Evolutionary conservation across 2,113 vertebrate genomes (phyloP), one percentile per base, ranked within the genome.

Genomic region (Dasyprocta punctata): DNA sequence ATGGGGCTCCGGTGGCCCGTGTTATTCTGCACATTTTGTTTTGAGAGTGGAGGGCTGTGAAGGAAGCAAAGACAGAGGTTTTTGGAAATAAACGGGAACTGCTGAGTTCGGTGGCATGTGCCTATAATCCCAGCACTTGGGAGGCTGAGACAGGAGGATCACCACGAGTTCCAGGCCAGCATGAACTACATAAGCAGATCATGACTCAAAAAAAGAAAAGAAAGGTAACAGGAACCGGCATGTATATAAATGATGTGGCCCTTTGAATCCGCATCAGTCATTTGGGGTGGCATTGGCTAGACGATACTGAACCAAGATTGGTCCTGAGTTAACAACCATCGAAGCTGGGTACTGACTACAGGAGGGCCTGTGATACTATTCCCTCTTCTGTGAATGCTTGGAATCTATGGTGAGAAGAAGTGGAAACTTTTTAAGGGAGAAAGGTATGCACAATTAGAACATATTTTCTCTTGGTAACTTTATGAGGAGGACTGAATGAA

Each of bases 371-470:
- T 0, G 52, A 16, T 5, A 10, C 13, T 61, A 1, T 69, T 41
- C 58, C 33, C 86, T 71, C 38, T 65, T 1, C 54, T 83, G 44
- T 36, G 0, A 30, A 10, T 14, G 67, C 33, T 16, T 67, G 60
- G 28, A 22, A 11, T 85, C 71, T 87, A 61, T 10, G 56, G 9
- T 36, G 28, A 73, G 75, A 60, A 61, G 17, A 49, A 38, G 14
- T 28, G 61, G 75, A 54, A 75, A 75, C 38, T n/a, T 90, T 78
- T 41, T 86, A 81, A 90, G 69, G 56, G 33, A 41, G 58, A 85
- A 86, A 14, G 14, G 13, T 90, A 20, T 69, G 47, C 81, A 52
- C 14, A 28, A 13, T 90, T 86, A 83, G 78, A 54, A 26, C 20
- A 8, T n/a, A 3, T 26, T 78, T 82, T 47, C 10, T 36, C 47